Percentiles rank a stretch among this genome's conserved stretches.
Evolutionary conservation across 2,797 vertebrate species (phyloP).

Genomic region (Anguilla anguilla): DNA sequence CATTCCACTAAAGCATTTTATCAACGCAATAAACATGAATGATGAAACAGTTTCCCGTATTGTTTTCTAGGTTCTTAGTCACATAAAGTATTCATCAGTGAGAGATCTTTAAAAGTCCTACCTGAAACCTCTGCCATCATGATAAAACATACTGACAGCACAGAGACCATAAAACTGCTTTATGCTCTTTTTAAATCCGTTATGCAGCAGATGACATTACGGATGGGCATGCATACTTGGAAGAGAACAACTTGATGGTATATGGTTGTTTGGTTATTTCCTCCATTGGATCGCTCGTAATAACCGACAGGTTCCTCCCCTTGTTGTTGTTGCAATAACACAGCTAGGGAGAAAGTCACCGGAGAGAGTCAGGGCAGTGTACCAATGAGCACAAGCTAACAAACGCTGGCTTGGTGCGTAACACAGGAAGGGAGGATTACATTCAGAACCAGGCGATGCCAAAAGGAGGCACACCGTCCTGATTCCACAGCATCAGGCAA

Average conservation of each 20-base stretch:
- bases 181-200: background rate
- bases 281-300: background rate
- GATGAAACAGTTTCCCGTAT: background rate
- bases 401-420: background rate
- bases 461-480: background rate
- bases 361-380: too few relatives aligned
- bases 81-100: background rate
- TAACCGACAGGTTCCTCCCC: background rate
- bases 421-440: background rate
- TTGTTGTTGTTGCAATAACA: background rate
- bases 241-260: background rate
- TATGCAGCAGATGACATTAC: background rate
- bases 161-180: background rate
- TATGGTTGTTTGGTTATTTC: background rate
- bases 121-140: background rate
- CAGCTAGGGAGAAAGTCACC: background rate
- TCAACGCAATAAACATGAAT: background rate
- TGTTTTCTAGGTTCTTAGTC: background rate
- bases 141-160: background rate
- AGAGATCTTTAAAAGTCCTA: conserved; percentile 10
- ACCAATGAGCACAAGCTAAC: too few relatives aligned
- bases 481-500: background rate
- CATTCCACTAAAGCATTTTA: background rate
- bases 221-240: background rate
- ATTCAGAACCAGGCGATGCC: background rate